Conservation (phyloP, 1,140 invertebrate species). For the Homarus americanus region DNA sequence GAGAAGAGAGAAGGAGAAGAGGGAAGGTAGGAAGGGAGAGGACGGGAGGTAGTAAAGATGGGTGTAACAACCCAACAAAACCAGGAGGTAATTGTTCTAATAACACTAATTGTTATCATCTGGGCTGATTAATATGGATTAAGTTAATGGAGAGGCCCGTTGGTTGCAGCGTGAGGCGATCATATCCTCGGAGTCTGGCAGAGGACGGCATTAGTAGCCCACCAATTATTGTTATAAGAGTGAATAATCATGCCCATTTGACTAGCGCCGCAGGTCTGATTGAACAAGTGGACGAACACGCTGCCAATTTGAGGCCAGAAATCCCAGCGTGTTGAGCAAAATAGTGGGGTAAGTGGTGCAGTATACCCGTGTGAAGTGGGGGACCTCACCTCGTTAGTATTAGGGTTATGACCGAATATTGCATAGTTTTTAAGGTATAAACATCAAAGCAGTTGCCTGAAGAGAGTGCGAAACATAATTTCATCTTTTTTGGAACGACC, state of each 20-base stretch:
- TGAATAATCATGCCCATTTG: background rate
- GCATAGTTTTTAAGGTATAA: background rate
- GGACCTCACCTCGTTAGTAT: background rate
- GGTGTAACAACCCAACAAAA: background rate
- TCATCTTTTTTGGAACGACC: background rate
- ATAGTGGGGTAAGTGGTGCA: background rate
- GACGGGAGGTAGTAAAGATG: background rate
- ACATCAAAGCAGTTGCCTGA: background rate
- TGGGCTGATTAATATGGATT: constrained; percentile 15
- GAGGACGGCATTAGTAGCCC: background rate
- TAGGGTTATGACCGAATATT: background rate
- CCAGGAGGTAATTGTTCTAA: constrained; percentile 21
- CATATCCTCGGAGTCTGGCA: background rate
- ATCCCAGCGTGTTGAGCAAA: background rate
- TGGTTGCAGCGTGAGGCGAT: background rate
- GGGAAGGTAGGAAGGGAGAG: background rate
- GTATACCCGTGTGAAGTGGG: background rate
- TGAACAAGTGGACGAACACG: background rate
- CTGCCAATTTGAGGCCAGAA: background rate
- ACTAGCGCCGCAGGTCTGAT: background rate
- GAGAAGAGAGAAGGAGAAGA: too few species aligned
- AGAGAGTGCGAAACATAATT: background rate
- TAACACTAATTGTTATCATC: constrained; percentile 17
- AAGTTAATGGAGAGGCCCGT: background rate
- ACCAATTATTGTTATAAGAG: background rate